These are phyloP conservation scores for Lucilia sericata DNA, from an alignment of 1,140 invertebrate genomes.

Conservation along the genomic window DNA sequence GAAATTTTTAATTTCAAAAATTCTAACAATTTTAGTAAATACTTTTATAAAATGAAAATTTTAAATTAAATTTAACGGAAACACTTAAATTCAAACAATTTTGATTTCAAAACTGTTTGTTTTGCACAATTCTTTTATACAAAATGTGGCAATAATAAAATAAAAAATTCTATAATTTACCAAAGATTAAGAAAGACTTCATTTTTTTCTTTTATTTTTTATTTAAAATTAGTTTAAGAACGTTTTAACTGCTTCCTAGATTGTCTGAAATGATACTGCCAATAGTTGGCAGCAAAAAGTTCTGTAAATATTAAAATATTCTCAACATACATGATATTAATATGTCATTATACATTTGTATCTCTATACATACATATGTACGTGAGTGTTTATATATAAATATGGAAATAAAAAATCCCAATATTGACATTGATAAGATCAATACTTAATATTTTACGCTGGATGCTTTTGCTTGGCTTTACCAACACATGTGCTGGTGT, in stretches of 20 bases:
- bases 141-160: no score
- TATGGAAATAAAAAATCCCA: slow-evolving; percentile 20
- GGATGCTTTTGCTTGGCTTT: background rate
- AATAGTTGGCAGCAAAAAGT: background rate
- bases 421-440: slow-evolving; percentile 6
- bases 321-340: background rate
- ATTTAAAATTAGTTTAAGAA: background rate
- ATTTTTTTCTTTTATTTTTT: background rate
- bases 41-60: no score
- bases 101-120: no score
- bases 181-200: background rate
- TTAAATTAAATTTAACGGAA: no score
- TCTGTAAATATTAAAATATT: background rate
- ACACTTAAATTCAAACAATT: no score
- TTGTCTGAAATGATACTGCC: background rate
- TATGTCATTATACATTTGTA: background rate
- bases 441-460: background rate
- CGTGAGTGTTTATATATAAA: background rate
- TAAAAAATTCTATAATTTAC: background rate
- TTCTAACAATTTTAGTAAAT: no score
- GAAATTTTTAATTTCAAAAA: no score
- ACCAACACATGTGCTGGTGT: background rate
- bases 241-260: background rate
- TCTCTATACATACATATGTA: background rate
- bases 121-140: no score